These are phyloP conservation scores for Smittia sp. DNA, from an alignment of 2,888 invertebrate species.

Conservation along the genomic window DNA sequence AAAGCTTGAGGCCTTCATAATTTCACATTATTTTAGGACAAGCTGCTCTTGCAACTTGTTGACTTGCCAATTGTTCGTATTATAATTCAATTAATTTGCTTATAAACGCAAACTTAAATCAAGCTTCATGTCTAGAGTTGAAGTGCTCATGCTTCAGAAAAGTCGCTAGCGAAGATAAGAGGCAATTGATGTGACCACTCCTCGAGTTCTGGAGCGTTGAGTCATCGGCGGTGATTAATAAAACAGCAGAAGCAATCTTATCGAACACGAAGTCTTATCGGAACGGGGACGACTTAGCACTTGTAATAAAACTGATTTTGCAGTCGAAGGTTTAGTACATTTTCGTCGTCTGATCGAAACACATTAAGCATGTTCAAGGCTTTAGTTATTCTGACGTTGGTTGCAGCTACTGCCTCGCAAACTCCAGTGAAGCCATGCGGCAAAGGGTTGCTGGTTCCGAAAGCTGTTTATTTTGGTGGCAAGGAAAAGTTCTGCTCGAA, in stretches of 20 bases:
- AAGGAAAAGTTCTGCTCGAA: background rate
- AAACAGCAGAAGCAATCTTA: constrained; percentile 19
- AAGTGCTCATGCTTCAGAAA: too few relatives aligned
- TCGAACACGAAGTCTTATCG: background rate
- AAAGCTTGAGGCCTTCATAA: too few relatives aligned
- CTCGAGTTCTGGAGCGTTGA: background rate
- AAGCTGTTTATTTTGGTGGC: constrained; percentile 16
- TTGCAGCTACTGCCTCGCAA: background rate
- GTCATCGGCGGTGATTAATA: background rate
- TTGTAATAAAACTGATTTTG: background rate
- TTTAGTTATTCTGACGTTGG: background rate
- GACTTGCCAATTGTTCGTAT: too few relatives aligned
- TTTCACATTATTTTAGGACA: too few relatives aligned
- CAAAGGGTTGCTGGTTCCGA: background rate
- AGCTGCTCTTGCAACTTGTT: too few relatives aligned
- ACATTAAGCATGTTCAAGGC: background rate
- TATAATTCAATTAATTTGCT: too few relatives aligned
- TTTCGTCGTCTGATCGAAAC: background rate
- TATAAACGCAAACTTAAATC: too few relatives aligned
- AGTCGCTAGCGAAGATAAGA: too few relatives aligned
- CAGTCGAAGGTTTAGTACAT: background rate
- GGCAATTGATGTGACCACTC: background rate
- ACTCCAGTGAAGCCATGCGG: constrained; percentile 11
- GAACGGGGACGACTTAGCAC: background rate
- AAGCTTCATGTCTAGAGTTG: too few relatives aligned